These are phyloP conservation scores for Minunthozetes semirufus DNA, from an alignment of 2,888 invertebrate species.

Conservation along the genomic window DNA sequence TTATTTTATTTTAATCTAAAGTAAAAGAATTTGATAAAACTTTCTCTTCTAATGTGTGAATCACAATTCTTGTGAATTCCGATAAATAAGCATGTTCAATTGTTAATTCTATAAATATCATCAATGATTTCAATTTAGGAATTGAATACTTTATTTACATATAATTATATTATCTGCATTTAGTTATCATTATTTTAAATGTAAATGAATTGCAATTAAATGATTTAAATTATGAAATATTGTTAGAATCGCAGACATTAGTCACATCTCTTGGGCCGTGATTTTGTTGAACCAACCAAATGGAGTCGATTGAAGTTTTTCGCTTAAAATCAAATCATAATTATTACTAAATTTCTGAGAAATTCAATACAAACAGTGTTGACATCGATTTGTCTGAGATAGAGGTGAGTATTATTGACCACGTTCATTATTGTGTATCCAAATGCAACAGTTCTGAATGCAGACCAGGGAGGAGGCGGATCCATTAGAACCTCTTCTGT, in stretches of 20 bases:
- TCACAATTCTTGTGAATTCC: no score
- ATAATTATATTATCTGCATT: no score
- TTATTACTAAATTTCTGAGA: background rate
- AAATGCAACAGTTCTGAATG: slow-evolving; percentile 48
- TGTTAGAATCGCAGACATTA: background rate
- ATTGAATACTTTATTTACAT: no score
- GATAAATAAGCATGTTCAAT: no score
- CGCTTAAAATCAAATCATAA: background rate
- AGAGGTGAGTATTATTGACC: slow-evolving; percentile 48
- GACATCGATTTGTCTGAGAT: slow-evolving; percentile 49
- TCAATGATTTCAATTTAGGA: no score
- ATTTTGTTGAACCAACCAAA: slow-evolving; percentile 20
- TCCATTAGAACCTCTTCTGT: slow-evolving; percentile 46
- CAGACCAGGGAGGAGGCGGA: slow-evolving; percentile 46
- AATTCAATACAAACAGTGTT: slow-evolving; percentile 42
- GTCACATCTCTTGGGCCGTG: background rate
- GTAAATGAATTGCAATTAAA: no score
- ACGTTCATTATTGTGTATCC: slow-evolving; percentile 48
- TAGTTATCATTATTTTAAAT: no score
- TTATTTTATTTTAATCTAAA: no score
- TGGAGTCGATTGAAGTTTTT: background rate
- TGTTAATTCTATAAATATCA: no score
- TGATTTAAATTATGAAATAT: background rate
- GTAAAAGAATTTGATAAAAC: no score
- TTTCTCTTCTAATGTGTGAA: no score